These are phyloP conservation scores for Cenopis cana DNA, from an alignment of 2,888 invertebrate genomes.

Conservation along the genomic window DNA sequence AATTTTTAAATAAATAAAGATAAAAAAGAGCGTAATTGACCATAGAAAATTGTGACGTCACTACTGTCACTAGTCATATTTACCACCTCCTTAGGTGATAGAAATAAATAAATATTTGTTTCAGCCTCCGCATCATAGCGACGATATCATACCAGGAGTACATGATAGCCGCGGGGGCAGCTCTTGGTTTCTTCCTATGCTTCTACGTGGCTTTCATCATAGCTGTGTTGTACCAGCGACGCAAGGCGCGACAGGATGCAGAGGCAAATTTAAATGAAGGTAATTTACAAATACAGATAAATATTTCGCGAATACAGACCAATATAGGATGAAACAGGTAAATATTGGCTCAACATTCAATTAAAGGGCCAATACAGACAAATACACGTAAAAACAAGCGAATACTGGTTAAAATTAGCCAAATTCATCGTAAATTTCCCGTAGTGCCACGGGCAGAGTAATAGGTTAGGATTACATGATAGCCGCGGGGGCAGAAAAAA, in stretches of 20 bases:
- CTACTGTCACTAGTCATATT: not conserved
- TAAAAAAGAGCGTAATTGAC: too few species aligned
- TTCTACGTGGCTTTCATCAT: constrained; percentile 71
- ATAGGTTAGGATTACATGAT: too few species aligned
- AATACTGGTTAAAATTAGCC: too few species aligned
- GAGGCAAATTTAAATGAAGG: constrained; percentile 55
- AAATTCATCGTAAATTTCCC: too few species aligned
- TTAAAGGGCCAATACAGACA: too few species aligned
- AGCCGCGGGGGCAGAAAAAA: not conserved
- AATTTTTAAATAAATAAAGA: too few species aligned
- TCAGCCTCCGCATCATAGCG: constrained; percentile 73
- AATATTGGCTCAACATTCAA: not conserved
- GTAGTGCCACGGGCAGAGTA: too few species aligned
- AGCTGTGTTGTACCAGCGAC: constrained; percentile 60
- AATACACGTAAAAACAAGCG: too few species aligned
- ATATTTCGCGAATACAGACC: not conserved
- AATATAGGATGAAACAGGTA: not conserved
- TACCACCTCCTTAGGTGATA: too few species aligned
- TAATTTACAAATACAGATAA: constrained; percentile 37
- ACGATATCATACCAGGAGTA: constrained; percentile 80
- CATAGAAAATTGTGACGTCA: too few species aligned
- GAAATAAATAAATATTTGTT: not conserved
- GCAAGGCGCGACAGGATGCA: constrained; percentile 25
- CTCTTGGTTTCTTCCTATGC: constrained; percentile 67
- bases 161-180: constrained; percentile 69